Base-by-base conservation (phyloP, 2,113 vertebrate species). In the Parotia lawesii region DNA sequence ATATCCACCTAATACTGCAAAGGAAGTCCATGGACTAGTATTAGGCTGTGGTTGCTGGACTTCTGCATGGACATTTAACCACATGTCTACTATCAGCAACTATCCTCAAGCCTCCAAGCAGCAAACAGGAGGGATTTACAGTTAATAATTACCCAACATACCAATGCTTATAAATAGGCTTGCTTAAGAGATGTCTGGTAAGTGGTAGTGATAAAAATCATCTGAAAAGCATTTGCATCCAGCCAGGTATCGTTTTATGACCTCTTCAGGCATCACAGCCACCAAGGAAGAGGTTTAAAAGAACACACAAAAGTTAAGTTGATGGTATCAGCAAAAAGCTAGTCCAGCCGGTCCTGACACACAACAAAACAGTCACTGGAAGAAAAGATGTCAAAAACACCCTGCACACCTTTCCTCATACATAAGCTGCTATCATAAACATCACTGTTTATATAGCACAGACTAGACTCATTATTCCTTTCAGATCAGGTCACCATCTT, bases 261-360 rank as follows among this genome's bases (percentile, higher is more conserved):
- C 14, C 38, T 80, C 67, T 85, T 76, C 31, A 64, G 62, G 35
- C n/a, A 83, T 38, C 28, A 38, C 18, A 58, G 45, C 14, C 90
- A 66, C 9, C 23, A 62, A 91, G 58, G 15, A 87, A 90, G 87
- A 88, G 25, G 50, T 91, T 84, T 92, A 78, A 77, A 90, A 73
- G 40, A 47, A 71, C 16, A 65, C 44, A 78, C 12, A 72, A 37
- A 94, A 87, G 22, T 14, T 50, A 80, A 69, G 61, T 20, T 71
- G 89, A 96, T 80, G 42, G 23, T 31, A 82, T 85, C 73, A 40
- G 83, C 56, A 83, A 22, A 80, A 95, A 97, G 87, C 87, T 94
- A 88, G 84, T 91, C 54, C 87, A 90, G 91, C 40, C 19, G 70
- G 82, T 88, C 64, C 35, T 80, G 45, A 87, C 83, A 96, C 64